These are phyloP conservation scores for Pteruthius melanotis DNA, from an alignment of 2,113 vertebrate genomes.

Conservation along the genomic window DNA sequence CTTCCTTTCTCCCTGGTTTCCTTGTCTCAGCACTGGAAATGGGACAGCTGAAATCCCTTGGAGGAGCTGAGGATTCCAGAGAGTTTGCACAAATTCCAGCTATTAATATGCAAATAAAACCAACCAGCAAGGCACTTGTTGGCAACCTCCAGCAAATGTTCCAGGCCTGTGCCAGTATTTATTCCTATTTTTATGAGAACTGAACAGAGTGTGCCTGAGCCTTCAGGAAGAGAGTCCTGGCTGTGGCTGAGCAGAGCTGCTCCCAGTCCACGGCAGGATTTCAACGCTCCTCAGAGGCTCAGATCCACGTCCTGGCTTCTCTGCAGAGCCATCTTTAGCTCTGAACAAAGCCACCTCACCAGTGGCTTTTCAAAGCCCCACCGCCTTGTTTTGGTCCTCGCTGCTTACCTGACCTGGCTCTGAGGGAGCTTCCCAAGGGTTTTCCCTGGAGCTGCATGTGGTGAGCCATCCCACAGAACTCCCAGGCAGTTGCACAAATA, in stretches of 20 bases:
- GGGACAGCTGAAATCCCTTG: neutral
- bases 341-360: neutral
- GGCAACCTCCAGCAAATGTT: neutral
- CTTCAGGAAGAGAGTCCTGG: neutral
- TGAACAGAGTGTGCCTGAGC: neutral
- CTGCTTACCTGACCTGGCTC: neutral
- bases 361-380: neutral
- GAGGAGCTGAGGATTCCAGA: neutral
- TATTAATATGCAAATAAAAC: neutral
- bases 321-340: neutral
- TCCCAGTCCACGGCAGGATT: fast-evolving
- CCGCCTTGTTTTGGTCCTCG: fast-evolving
- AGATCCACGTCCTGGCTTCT: fast-evolving
- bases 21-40: fast-evolving
- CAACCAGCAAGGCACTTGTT: neutral
- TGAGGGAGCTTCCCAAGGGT: neutral
- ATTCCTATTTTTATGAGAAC: neutral
- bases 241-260: neutral
- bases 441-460: neutral
- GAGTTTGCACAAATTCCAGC: neutral
- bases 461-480: conserved; percentile 30
- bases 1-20: neutral
- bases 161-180: neutral
- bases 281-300: neutral
- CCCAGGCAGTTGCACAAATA: conserved; percentile 17